Conservation (phyloP, 2,113 vertebrate genomes). For the Protobothrops mucrosquamatus region DNA sequence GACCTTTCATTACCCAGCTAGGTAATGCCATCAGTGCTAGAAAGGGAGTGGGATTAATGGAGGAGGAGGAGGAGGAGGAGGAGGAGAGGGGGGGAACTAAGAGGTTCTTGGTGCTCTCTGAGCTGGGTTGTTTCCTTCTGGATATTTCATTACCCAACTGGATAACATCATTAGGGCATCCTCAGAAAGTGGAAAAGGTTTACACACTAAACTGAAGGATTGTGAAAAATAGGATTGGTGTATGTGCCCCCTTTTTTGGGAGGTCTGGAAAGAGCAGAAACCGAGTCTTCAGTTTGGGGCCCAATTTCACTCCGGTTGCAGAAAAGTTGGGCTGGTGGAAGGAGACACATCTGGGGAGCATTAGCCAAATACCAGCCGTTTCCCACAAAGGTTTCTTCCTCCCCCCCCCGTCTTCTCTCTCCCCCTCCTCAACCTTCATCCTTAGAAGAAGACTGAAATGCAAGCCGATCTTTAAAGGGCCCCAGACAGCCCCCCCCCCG, state of each 20-base stretch:
- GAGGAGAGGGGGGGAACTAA: no score
- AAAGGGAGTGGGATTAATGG: no score
- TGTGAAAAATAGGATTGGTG: not conserved
- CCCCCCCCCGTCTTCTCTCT: slow-evolving; percentile 10
- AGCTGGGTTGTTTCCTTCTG: not conserved
- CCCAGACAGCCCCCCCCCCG: slow-evolving; percentile 5
- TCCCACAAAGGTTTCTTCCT: slow-evolving; percentile 47
- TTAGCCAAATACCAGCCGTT: slow-evolving; percentile 64
- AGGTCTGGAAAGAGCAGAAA: not conserved
- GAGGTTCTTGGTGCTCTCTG: not conserved
- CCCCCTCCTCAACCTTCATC: not conserved
- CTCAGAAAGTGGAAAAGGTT: not conserved
- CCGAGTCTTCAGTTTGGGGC: not conserved
- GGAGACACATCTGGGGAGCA: slow-evolving; percentile 62
- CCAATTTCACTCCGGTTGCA: not conserved
- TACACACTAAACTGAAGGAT: not conserved
- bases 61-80: no score
- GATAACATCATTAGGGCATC: not conserved
- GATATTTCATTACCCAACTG: not conserved
- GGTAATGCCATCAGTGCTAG: no score
- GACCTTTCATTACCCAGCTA: no score
- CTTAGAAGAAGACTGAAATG: slow-evolving; percentile 56
- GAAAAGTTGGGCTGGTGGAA: slow-evolving; percentile 22
- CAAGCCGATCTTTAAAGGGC: slow-evolving; percentile 47
- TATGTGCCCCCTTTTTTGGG: no score